Conservation (phyloP, 2,888 invertebrate genomes). For the Drosophila trichaetosa region DNA sequence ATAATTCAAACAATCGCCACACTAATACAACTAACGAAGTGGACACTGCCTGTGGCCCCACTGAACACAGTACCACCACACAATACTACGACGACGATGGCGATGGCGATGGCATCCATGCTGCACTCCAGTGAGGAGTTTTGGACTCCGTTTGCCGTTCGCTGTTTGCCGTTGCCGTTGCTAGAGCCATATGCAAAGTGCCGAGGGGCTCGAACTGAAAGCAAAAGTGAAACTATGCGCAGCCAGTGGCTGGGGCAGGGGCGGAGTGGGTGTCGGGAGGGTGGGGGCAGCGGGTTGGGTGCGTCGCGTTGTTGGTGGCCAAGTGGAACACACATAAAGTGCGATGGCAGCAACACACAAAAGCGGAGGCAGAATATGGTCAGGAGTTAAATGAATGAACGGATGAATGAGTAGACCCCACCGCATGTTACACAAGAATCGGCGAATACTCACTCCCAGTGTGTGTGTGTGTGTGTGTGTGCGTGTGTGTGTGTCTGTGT, state of each 20-base stretch:
- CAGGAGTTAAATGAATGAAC: slow-evolving; percentile 77
- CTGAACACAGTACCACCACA: not conserved
- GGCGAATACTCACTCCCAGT: slow-evolving; percentile 32
- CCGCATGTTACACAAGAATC: slow-evolving; percentile 76
- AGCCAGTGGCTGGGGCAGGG: slow-evolving; percentile 13
- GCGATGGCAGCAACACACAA: slow-evolving; percentile 37
- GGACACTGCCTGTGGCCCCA: slow-evolving; percentile 49
- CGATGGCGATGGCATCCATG: slow-evolving; percentile 23
- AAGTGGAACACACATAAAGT: slow-evolving; percentile 53
- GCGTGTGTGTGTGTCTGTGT: slow-evolving; percentile 30
- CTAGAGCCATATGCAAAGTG: slow-evolving; percentile 53
- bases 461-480: slow-evolving; percentile 5
- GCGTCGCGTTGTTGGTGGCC: slow-evolving; percentile 21
- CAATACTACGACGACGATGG: not conserved
- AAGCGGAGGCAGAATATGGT: slow-evolving; percentile 59
- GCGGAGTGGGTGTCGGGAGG: not conserved
- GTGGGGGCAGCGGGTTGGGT: not conserved
- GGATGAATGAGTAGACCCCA: slow-evolving; percentile 80
- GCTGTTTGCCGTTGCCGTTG: not conserved
- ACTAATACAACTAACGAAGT: slow-evolving; percentile 79
- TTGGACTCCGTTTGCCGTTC: slow-evolving; percentile 13
- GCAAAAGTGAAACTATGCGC: slow-evolving; percentile 74
- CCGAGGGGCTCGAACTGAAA: slow-evolving; percentile 62
- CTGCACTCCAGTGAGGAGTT: slow-evolving; percentile 26
- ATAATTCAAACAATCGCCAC: slow-evolving; percentile 48